Percentiles rank a stretch among this genome's conserved stretches.
Evolutionary conservation across 1,140 invertebrate genomes (phyloP).

Genomic region (Campoletis sonorensis): DNA sequence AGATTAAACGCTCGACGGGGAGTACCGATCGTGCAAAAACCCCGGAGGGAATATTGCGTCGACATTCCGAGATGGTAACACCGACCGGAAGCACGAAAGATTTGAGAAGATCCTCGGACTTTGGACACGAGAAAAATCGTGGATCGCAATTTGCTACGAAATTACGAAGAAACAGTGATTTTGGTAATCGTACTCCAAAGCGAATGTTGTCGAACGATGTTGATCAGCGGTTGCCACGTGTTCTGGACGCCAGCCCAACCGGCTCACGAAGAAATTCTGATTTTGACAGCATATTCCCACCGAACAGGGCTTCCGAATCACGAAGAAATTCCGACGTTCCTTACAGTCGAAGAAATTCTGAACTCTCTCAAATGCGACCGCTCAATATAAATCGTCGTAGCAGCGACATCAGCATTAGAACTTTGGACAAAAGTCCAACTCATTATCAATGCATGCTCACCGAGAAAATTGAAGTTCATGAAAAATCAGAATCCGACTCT

Average conservation of each 20-base stretch:
- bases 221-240: conserved; percentile 62
- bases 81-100: conserved; percentile 64
- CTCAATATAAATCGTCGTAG: conserved; percentile 66
- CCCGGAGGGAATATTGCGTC: conserved; percentile 56
- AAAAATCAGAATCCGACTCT: conserved; percentile 71
- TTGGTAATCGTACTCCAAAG: conserved; percentile 67
- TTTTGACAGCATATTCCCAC: conserved; percentile 59
- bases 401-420: conserved; percentile 70
- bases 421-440: conserved; percentile 68
- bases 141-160: conserved; percentile 72
- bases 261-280: conserved; percentile 70
- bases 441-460: conserved; percentile 60
- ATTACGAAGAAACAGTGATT: conserved; percentile 71
- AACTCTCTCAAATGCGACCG: conserved; percentile 64
- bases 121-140: conserved; percentile 70
- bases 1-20: conserved; percentile 49
- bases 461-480: conserved; percentile 63
- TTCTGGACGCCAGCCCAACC: conserved; percentile 67
- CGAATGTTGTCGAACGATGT: conserved; percentile 57
- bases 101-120: conserved; percentile 69
- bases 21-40: conserved; percentile 40
- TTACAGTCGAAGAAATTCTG: conserved; percentile 64
- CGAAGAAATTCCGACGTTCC: conserved; percentile 68
- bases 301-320: conserved; percentile 55
- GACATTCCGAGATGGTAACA: conserved; percentile 67